These are phyloP conservation scores for Stictocephala bisonia DNA, from an alignment of 2,888 invertebrate genomes.

Conservation along the genomic window DNA sequence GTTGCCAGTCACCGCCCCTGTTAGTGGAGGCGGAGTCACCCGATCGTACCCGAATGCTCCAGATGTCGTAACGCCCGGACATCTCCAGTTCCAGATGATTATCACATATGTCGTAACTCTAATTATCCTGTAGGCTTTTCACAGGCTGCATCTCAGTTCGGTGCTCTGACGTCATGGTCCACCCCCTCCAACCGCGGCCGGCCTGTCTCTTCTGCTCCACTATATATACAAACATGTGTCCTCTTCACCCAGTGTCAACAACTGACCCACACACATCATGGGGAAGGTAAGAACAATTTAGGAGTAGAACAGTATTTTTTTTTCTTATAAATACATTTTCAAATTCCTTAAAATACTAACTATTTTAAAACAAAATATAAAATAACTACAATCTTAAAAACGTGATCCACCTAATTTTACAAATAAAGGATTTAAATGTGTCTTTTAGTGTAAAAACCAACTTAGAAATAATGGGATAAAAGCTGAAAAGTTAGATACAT, in stretches of 20 bases:
- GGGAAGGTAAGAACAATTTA: constrained; percentile 8
- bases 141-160: constrained; percentile 6
- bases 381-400: too few species aligned
- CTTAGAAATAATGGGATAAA: too few species aligned
- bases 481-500: too few species aligned
- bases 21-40: constrained; percentile 28
- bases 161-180: constrained; percentile 8
- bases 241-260: too few species aligned
- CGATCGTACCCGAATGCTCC: constrained; percentile 2
- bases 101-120: constrained; percentile 23
- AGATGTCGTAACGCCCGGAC: constrained; percentile 4
- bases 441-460: too few species aligned
- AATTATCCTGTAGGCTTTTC: constrained; percentile 36
- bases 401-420: too few species aligned
- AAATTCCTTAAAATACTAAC: too few species aligned
- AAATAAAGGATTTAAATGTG: too few species aligned
- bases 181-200: constrained; percentile 16
- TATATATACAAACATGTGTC: background rate
- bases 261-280: constrained; percentile 2
- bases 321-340: too few species aligned
- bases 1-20: background rate
- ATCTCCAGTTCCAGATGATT: background rate
- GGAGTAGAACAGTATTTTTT: too few species aligned
- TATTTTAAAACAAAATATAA: too few species aligned
- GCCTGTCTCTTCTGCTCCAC: constrained; percentile 6